phyloP scores from a whole-genome alignment of 2,113 vertebrate species.

The Xiphorhynchus elegans region DNA sequence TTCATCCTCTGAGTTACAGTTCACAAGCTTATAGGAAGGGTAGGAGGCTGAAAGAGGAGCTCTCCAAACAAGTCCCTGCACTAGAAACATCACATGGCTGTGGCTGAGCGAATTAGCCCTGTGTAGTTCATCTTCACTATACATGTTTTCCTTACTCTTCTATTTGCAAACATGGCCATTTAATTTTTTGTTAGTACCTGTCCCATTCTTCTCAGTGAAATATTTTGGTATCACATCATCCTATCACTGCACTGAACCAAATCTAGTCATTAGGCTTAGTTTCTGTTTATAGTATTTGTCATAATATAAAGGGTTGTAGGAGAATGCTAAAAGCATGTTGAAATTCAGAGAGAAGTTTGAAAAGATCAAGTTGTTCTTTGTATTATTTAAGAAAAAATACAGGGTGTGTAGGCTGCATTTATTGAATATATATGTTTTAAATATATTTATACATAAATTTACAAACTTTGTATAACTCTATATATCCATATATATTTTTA shows the following conservation, averaged over 20 bases:
- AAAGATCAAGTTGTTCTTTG: not conserved
- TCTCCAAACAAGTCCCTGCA: not conserved
- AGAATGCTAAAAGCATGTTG: not conserved
- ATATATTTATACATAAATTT: not conserved
- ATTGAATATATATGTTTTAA: not conserved
- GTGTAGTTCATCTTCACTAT: not conserved
- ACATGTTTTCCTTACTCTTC: not conserved
- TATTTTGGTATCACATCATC: not conserved
- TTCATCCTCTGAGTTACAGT: not conserved
- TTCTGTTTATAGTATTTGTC: not conserved
- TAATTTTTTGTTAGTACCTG: not conserved
- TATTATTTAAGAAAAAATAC: not conserved
- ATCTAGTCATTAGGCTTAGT: not conserved
- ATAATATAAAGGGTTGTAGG: not conserved
- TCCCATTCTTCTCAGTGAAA: not conserved
- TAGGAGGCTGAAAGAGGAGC: not conserved
- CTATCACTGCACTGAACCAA: not conserved
- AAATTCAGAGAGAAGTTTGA: not conserved
- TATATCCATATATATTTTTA: not conserved
- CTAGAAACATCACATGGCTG: not conserved
- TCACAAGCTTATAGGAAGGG: not conserved
- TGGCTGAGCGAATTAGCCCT: not conserved
- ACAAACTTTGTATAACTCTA: not conserved
- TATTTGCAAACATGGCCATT: not conserved
- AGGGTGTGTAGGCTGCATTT: not conserved